A percentile compares a stretch with the other conserved stretches of the same genome.
Evolutionary conservation across 1,140 invertebrate species (phyloP).

Genomic region (Drosophila saltans): DNA sequence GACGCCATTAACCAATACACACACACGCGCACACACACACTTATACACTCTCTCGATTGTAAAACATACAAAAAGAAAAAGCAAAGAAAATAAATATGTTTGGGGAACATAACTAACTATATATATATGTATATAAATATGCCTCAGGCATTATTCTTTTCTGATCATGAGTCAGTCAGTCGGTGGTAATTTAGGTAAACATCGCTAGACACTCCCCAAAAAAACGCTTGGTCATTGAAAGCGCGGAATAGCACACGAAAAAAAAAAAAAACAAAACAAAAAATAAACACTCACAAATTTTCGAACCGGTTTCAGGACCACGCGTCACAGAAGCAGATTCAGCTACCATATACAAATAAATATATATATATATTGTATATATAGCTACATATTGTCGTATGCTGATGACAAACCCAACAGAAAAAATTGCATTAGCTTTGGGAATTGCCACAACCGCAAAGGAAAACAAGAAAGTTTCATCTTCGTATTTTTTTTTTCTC

Average conservation of each 20-base stretch:
- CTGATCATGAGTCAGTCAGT: slow-evolving; percentile 11
- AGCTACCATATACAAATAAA: slow-evolving; percentile 1
- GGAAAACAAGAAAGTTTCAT: slow-evolving; percentile 42
- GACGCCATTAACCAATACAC: slow-evolving; percentile 33
- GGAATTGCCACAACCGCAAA: slow-evolving; percentile 70
- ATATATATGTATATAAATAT: slow-evolving; percentile 18
- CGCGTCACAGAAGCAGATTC: slow-evolving; percentile 37
- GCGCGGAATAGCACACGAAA: no score
- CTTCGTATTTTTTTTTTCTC: neutral
- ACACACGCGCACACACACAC: slow-evolving; percentile 17
- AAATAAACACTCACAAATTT: neutral
- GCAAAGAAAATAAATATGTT: slow-evolving; percentile 59
- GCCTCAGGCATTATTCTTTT: slow-evolving; percentile 19
- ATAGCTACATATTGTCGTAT: slow-evolving; percentile 18
- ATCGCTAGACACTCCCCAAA: slow-evolving; percentile 18
- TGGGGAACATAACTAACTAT: slow-evolving; percentile 52
- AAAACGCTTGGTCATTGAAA: slow-evolving; percentile 5
- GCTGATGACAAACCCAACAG: slow-evolving; percentile 59
- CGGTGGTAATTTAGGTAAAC: slow-evolving; percentile 5
- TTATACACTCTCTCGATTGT: slow-evolving; percentile 35
- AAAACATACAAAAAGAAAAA: slow-evolving; percentile 24
- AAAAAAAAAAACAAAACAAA: neutral
- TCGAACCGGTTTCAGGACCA: slow-evolving; percentile 9
- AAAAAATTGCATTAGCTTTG: slow-evolving; percentile 45
- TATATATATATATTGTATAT: neutral